Base-by-base conservation (phyloP, 2,797 vertebrate genomes). In the Trachurus trachurus region DNA sequence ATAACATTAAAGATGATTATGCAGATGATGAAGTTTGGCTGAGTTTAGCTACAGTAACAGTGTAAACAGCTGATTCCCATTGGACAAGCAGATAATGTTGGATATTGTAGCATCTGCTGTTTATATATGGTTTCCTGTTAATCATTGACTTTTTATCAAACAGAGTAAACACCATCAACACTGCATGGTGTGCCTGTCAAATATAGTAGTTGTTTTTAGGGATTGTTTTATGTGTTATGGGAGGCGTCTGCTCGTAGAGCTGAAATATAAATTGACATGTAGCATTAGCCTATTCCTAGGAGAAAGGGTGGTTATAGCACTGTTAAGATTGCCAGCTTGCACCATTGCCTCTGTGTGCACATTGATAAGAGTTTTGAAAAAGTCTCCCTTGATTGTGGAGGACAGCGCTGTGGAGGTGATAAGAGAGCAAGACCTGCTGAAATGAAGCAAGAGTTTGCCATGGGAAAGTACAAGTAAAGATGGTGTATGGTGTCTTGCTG, bases 311-410 rank as follows among this genome's bases (percentile, higher is more conserved):
- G 74, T 84, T 88, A 74, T 82, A 72, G 71, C 63, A 70, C 53
- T 57, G 54, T 74, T 2, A 58, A 84, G 90, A 92, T 90, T 81
- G 74, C 61, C 89, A 92, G 87, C 85, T 90, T 91, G 88, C 79
- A 77, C 6, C 22, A 52, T 71, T 72, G 56, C 82, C 71, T 73
- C 84, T 94, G 91, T 87, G 84, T 80, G 73, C 57, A 66, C 44
- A 31, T 70, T 88, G 95, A 96, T 96, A 95, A 96, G 89, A 37
- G 66, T 52, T 80, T 69, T 44, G 45, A 72, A 49, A 59, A 83
- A 78, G 74, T 64, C 63, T 52, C 62, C 66, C 54, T 67, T 77
- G 66, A 76, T 81, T 76, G 76, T 88, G 57, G 69, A 63, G 2
- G 34, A 63, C 56, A 45, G 68, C 6, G 47, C 59, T 74, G 9